These are phyloP conservation scores for Hydra vulgaris DNA, from an alignment of 30 jellyfish, hydroid and myxozoan genomes.

Conservation along the genomic window DNA sequence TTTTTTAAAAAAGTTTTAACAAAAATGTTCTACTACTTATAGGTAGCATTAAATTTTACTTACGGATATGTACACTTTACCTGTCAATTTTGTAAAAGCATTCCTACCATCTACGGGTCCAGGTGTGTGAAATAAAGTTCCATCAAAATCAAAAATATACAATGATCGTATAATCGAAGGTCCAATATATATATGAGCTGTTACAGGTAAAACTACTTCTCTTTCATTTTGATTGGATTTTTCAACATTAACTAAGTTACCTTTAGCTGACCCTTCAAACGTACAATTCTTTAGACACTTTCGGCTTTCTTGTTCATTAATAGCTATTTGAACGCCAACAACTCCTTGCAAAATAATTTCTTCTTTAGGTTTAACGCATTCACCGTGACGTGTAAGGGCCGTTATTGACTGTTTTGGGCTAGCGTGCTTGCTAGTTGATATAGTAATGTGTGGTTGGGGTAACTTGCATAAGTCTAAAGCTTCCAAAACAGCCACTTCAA, in stretches of 20 bases:
- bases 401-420: constrained; percentile 15
- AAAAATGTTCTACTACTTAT: too few species aligned
- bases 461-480: constrained; percentile 38
- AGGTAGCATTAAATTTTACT: too few species aligned
- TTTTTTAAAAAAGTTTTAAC: too few species aligned
- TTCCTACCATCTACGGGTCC: constrained; percentile 73
- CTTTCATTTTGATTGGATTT: not conserved
- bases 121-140: constrained; percentile 80
- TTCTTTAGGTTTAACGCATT: constrained; percentile 38
- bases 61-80: constrained; percentile 35
- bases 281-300: constrained; percentile 8
- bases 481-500: constrained; percentile 70
- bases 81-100: constrained; percentile 43
- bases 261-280: not conserved
- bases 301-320: constrained; percentile 34
- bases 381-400: not conserved
- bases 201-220: not conserved
- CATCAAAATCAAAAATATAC: constrained; percentile 84
- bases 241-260: not conserved
- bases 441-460: constrained; percentile 68
- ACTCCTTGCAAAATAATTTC: constrained; percentile 57
- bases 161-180: constrained; percentile 33
- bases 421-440: constrained; percentile 38
- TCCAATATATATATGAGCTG: constrained; percentile 30
- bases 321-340: constrained; percentile 80